Base-by-base conservation (phyloP, 1,140 invertebrate species). In the Panulirus ornatus region DNA sequence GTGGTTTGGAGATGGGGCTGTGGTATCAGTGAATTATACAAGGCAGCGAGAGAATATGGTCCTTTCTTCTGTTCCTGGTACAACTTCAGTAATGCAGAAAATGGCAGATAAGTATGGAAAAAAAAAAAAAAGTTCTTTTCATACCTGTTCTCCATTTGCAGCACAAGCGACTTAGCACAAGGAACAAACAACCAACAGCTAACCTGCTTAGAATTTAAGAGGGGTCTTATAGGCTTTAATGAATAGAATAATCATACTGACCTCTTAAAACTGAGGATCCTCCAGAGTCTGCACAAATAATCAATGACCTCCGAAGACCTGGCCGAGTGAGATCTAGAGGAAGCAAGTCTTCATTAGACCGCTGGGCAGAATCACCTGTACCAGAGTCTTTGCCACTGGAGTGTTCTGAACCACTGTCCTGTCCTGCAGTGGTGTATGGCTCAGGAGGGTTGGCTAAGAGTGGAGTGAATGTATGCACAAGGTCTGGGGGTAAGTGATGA, bases 321-420 rank as follows among this genome's bases (percentile, higher is more conserved):
- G 88, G 51, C 0, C 88, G 63, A 30, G 30, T 75, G 30, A 89
- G 76, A 47, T 89, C 88, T 36, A 89, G 63, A 42, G 93, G 90
- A 19, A 93, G 94, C 70, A 95, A 92, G 89, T 95, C 95, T 92
- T 95, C 95, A 88, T 93, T 96, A 87, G 95, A 96, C 91, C 95
- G 94, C 93, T 95, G 95, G 34, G 95, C 95, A 36, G 96, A 96
- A 92, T 96, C 96, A 58, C 95, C 96, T 54, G 95, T 96, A 19
- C 95, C 95, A 92, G 95, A 95, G 83, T 96, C 95, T 93, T 95
- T 95, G 30, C 95, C 94, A 81, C 93, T 92, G 22, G 94, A 94
- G 93, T 94, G 93, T 86, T 94, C 94, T 8, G 94, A 94, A 90
- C 94, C 93, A 81, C 93, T 94, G 93, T 94, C 94, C 63, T 92